Conservation (phyloP, 2,113 vertebrate species). For the Mixornis gularis region DNA sequence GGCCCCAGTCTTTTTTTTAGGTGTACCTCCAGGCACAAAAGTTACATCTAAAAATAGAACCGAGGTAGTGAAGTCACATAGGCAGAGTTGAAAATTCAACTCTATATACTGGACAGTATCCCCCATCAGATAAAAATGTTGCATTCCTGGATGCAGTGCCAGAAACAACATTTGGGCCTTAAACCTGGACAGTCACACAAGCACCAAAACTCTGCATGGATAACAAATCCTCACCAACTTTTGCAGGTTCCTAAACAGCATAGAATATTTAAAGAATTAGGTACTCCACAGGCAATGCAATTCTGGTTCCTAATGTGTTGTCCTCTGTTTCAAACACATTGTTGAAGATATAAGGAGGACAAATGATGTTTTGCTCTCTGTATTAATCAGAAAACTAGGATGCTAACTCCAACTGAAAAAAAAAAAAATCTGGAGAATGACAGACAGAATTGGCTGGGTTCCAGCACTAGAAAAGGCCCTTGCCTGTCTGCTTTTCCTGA, state of each 20-base stretch:
- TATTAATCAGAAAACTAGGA: background rate
- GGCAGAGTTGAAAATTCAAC: background rate
- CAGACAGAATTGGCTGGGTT: background rate
- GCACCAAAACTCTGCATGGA: fast-evolving
- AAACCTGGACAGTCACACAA: background rate
- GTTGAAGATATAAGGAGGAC: background rate
- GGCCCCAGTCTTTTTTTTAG: background rate
- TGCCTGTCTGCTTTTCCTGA: background rate
- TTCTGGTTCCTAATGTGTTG: background rate
- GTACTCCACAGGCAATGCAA: background rate
- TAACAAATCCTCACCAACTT: background rate
- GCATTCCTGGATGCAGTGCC: background rate
- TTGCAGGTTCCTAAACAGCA: background rate
- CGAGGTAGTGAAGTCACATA: background rate
- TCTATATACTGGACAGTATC: background rate
- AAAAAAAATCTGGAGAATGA: background rate
- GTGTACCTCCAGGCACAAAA: background rate
- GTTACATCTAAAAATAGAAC: background rate
- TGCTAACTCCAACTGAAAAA: background rate
- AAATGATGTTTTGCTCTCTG: background rate
- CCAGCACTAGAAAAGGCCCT: background rate
- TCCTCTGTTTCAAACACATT: background rate
- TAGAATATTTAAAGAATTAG: background rate
- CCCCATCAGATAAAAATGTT: background rate
- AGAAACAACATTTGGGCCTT: background rate